These are phyloP conservation scores for Heliconius charithonia DNA, from an alignment of 2,888 invertebrate species.

Conservation along the genomic window DNA sequence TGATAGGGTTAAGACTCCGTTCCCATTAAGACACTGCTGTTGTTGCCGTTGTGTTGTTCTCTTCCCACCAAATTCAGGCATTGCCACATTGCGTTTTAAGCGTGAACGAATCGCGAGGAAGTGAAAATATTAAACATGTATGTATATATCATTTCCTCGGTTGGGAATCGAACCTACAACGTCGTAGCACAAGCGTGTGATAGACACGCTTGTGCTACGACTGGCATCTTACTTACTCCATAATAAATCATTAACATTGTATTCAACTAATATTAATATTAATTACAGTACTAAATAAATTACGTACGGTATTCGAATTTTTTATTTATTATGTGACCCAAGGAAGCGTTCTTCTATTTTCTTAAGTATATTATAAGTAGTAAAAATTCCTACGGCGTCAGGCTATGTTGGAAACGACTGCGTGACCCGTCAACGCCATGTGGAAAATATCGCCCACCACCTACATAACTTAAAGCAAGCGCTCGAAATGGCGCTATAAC, in stretches of 20 bases:
- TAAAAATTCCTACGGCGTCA: conserved; percentile 39
- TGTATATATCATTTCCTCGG: background rate
- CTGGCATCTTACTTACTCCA: no score
- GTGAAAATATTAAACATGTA: background rate
- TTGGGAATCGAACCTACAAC: background rate
- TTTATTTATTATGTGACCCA: conserved; percentile 1
- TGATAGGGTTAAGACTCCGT: no score
- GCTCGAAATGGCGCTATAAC: conserved; percentile 9
- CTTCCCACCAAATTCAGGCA: background rate
- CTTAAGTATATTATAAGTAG: conserved; percentile 32
- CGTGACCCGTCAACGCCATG: conserved; percentile 48
- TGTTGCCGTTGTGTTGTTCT: no score
- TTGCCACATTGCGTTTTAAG: background rate
- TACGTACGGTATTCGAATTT: background rate
- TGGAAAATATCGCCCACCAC: conserved; percentile 45
- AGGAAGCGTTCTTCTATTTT: conserved; percentile 17
- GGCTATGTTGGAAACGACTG: conserved; percentile 38
- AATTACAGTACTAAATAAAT: background rate
- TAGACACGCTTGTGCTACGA: no score
- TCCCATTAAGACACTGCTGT: background rate
- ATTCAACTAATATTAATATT: background rate
- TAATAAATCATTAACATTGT: background rate
- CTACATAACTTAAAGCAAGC: conserved; percentile 29
- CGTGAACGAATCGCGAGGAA: background rate
- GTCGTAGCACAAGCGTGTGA: no score